These are phyloP conservation scores for Coluber constrictor DNA, from an alignment of 2,797 vertebrate species.

Conservation along the genomic window DNA sequence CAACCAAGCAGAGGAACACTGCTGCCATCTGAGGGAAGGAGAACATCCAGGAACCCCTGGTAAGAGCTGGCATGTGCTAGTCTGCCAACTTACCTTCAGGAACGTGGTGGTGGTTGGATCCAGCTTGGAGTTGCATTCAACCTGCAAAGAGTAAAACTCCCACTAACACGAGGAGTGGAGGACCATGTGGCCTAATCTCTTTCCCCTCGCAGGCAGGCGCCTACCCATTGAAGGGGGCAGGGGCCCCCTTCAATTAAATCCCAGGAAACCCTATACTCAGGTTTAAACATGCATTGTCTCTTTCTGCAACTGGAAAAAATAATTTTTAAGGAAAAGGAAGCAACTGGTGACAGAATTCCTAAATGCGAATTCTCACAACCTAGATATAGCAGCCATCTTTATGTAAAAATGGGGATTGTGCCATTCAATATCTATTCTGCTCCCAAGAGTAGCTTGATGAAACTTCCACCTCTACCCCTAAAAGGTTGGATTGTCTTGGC, in stretches of 20 bases:
- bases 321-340: background rate
- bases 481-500: background rate
- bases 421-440: background rate
- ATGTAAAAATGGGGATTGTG: background rate
- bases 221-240: background rate
- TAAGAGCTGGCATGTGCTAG: background rate
- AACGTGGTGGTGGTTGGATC: slow-evolving; percentile 96
- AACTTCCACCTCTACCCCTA: background rate
- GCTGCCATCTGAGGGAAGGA: background rate
- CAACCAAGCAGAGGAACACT: background rate
- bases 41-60: background rate
- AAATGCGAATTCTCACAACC: background rate
- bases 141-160: slow-evolving; percentile 68
- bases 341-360: background rate
- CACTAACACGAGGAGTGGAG: background rate
- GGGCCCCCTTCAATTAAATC: background rate
- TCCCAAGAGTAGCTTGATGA: background rate
- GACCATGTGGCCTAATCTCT: background rate
- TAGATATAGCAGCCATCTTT: background rate
- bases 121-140: slow-evolving; percentile 97
- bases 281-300: background rate
- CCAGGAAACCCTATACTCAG: background rate
- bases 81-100: slow-evolving; percentile 81
- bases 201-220: background rate
- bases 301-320: background rate